These are phyloP conservation scores for Tapirus indicus DNA, from an alignment of 2,797 vertebrate species.

Conservation along the genomic window DNA sequence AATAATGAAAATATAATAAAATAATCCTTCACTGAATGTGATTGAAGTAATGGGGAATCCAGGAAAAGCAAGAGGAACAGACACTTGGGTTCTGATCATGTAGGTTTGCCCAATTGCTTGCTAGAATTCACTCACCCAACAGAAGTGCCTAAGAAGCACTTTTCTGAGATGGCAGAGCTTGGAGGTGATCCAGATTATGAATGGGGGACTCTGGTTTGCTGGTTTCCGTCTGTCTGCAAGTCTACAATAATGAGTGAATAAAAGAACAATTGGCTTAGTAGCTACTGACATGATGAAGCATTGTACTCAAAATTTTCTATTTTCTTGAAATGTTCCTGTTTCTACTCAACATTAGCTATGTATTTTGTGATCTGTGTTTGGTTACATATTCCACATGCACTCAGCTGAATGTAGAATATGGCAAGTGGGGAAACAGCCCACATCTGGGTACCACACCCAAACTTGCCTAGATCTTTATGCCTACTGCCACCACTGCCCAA, in stretches of 20 bases:
- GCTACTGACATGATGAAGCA: neutral
- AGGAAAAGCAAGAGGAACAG: neutral
- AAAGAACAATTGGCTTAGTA: neutral
- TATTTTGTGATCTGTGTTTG: neutral
- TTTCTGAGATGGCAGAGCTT: neutral
- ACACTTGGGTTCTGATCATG: neutral
- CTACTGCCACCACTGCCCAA: neutral
- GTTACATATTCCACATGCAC: neutral
- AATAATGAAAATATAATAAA: slow-evolving; percentile 18
- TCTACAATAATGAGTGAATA: neutral
- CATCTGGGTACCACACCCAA: neutral
- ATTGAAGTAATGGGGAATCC: neutral
- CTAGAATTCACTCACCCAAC: neutral
- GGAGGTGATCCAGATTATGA: neutral
- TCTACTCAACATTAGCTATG: neutral
- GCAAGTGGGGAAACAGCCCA: neutral
- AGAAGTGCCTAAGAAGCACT: neutral
- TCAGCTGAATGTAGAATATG: neutral
- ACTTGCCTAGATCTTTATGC: neutral
- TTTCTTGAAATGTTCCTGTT: slow-evolving; percentile 48
- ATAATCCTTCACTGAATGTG: neutral
- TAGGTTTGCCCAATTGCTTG: neutral
- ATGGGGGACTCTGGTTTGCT: neutral
- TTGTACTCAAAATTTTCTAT: neutral
- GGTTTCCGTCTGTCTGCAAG: neutral